Conservation (phyloP, 2,797 vertebrate species). For the Lepidocolaptes lacrymiger region DNA sequence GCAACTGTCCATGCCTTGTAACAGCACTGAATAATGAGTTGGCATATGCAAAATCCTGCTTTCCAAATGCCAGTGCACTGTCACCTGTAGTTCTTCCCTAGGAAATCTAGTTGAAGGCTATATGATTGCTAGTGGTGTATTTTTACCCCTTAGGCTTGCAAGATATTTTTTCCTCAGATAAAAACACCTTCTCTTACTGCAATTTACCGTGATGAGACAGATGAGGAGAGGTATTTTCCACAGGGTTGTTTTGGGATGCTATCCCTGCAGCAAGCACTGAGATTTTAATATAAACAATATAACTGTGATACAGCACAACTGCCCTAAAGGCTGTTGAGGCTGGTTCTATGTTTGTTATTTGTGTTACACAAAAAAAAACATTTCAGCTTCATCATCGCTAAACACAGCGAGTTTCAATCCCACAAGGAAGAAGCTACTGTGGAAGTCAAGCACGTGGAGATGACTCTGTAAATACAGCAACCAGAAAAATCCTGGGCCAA, state of each 20-base stretch:
- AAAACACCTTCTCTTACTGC: neutral
- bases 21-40: neutral
- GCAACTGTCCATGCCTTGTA: neutral
- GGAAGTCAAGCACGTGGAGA: neutral
- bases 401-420: neutral
- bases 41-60: neutral
- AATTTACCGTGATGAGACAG: neutral
- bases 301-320: neutral
- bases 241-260: neutral
- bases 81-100: neutral
- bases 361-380: neutral
- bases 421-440: neutral
- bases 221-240: neutral
- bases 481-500: neutral
- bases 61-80: neutral
- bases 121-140: neutral
- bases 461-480: neutral
- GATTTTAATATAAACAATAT: conserved; percentile 1
- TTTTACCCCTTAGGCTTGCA: neutral
- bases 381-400: neutral
- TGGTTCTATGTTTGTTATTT: neutral
- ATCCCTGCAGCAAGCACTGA: neutral
- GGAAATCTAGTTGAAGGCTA: neutral
- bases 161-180: neutral
- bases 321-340: neutral